Evolutionary conservation across 2,797 vertebrate genomes (phyloP).

Genomic region (Notamacropus eugenii): DNA sequence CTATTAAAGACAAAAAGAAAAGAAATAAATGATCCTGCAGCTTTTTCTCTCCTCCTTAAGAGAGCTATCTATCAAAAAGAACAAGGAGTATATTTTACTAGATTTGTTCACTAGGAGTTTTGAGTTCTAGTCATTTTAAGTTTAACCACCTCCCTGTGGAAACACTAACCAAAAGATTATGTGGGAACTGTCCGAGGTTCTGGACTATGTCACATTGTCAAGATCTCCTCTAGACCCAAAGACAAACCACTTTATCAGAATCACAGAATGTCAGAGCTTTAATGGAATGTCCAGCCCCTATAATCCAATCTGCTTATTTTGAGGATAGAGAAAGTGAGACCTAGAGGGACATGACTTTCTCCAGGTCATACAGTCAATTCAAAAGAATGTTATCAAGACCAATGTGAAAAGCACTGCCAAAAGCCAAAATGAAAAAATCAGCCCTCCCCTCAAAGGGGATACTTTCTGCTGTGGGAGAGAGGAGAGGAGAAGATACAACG

Average conservation of each 20-base stretch:
- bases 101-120: neutral
- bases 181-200: neutral
- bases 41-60: neutral
- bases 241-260: neutral
- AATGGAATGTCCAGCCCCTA: neutral
- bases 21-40: accelerated
- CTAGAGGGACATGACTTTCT: neutral
- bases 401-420: neutral
- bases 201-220: neutral
- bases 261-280: neutral
- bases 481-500: neutral
- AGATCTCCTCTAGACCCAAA: neutral
- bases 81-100: neutral
- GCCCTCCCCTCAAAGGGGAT: neutral
- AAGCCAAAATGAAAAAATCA: neutral
- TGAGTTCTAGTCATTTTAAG: neutral
- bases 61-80: neutral
- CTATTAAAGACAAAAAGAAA: neutral
- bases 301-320: neutral
- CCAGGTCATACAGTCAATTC: neutral
- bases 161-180: neutral
- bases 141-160: neutral
- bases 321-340: neutral
- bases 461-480: neutral
- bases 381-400: neutral